phyloP scores from a whole-genome alignment of 2,888 invertebrate species.

The Conops quadrifasciatus region DNA sequence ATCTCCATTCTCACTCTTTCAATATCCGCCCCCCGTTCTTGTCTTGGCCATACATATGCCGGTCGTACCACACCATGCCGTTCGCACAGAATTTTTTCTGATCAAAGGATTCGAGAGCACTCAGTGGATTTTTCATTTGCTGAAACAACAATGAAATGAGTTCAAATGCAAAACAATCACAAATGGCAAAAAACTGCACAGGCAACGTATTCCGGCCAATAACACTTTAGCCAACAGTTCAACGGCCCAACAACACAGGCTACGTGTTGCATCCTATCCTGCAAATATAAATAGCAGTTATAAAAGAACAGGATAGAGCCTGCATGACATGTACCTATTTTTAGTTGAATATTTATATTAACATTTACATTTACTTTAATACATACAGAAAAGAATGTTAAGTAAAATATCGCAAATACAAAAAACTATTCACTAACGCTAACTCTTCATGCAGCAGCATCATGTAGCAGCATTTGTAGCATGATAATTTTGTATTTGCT shows the following conservation, averaged over 20 bases:
- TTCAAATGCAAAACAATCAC: constrained; percentile 49
- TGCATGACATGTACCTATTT: too few relatives aligned
- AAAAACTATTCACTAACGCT: too few relatives aligned
- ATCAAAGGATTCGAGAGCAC: constrained; percentile 30
- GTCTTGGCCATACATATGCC: not conserved
- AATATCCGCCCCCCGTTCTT: not conserved
- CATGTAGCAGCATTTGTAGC: too few relatives aligned
- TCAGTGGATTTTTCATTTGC: constrained; percentile 31
- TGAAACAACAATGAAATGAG: constrained; percentile 34
- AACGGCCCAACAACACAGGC: constrained; percentile 42
- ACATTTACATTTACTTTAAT: too few relatives aligned
- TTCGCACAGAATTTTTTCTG: constrained; percentile 30
- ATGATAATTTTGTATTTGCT: too few relatives aligned
- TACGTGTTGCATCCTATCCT: constrained; percentile 41
- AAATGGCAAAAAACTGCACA: constrained; percentile 32
- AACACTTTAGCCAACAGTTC: constrained; percentile 43
- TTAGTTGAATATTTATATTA: too few relatives aligned
- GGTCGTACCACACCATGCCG: not conserved
- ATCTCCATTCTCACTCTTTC: too few relatives aligned
- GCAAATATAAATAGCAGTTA: too few relatives aligned
- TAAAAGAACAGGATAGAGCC: too few relatives aligned
- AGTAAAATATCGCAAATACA: too few relatives aligned
- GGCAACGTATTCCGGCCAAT: constrained; percentile 46
- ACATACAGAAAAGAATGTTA: too few relatives aligned
- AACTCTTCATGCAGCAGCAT: too few relatives aligned